These are phyloP conservation scores for Cirrhinus mrigala DNA, from an alignment of 2,797 vertebrate species.

Conservation along the genomic window DNA sequence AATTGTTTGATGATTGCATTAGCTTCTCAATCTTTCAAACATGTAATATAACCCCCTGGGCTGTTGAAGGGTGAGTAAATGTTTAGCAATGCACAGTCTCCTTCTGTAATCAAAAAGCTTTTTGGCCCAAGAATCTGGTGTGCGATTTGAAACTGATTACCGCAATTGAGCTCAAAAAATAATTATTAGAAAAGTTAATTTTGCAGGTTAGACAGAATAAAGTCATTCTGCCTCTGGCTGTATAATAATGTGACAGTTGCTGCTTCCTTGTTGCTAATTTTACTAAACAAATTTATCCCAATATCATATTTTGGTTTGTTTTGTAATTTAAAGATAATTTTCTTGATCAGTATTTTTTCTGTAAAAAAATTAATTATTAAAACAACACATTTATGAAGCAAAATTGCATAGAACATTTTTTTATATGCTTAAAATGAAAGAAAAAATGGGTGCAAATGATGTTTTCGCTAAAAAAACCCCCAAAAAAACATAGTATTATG, in stretches of 20 bases:
- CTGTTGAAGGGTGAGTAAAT: constrained; percentile 17
- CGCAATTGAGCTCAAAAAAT: background rate
- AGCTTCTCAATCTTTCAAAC: constrained; percentile 25
- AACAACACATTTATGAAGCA: background rate
- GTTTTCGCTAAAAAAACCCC: no score
- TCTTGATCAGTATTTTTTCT: background rate
- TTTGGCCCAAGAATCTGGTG: background rate
- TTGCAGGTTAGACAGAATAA: background rate
- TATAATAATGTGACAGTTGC: background rate
- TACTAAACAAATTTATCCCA: background rate
- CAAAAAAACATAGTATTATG: no score
- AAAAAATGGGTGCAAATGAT: no score
- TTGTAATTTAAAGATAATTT: no score
- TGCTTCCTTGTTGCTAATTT: background rate
- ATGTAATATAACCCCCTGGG: constrained; percentile 28
- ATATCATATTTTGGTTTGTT: background rate
- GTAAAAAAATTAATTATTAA: background rate
- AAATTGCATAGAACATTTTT: background rate
- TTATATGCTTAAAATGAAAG: no score
- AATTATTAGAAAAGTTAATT: background rate
- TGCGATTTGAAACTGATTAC: constrained; percentile 21
- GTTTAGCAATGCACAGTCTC: constrained; percentile 2
- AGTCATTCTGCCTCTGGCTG: constrained; percentile 29
- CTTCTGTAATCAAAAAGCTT: constrained; percentile 20
- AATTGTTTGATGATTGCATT: constrained; percentile 52